Base-by-base conservation (phyloP, 2,797 vertebrate species). In the Allobates femoralis region DNA sequence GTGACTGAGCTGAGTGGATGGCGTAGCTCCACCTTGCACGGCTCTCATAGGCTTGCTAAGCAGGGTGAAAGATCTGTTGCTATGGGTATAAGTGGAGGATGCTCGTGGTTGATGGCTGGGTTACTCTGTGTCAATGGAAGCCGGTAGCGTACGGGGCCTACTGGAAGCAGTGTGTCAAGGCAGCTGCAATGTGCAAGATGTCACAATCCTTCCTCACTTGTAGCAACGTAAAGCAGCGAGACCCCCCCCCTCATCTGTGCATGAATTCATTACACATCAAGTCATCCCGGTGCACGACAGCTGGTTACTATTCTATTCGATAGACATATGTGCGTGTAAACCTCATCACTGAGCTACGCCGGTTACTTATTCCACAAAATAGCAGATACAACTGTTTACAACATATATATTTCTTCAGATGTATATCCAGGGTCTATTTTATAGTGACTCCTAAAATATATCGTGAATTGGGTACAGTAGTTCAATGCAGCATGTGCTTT, bases 41-140 rank as follows among this genome's bases (percentile, higher is more conserved):
- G 76, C 69, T 85, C 83, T 81, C 78, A 88, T 88, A 85, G 86
- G 86, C 77, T 84, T 74, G 50, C 77, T 58, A 62, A 26, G 83
- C 77, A 81, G 82, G 82, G 86, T 79, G 81, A 88, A 76, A 85
- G 78, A 81, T 83, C 58, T 88, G 86, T 88, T 85, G 86, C 86
- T 81, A 88, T 88, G 86, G 77, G 86, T 85, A 76, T 76, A 85
- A 81, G 82, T 50, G 67, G 56, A 56, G 73, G 82, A 87, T 55
- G 86, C 81, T 79, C 26, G 28, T 74, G 77, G 83, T 37, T 84
- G 81, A 87, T 23, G 26, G 77, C 83, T 85, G 77, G 86, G 82
- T 88, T 81, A 81, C 82, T 85, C 6, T 56, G 86, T 84, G 69
- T 88, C 77, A 84, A 23, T 85, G 58, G 56, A 80, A 67, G 86